A percentile compares a stretch with the other conserved stretches of the same genome.
phyloP scores from a whole-genome alignment of 1,140 invertebrate species.

The Drosophila dunni region DNA sequence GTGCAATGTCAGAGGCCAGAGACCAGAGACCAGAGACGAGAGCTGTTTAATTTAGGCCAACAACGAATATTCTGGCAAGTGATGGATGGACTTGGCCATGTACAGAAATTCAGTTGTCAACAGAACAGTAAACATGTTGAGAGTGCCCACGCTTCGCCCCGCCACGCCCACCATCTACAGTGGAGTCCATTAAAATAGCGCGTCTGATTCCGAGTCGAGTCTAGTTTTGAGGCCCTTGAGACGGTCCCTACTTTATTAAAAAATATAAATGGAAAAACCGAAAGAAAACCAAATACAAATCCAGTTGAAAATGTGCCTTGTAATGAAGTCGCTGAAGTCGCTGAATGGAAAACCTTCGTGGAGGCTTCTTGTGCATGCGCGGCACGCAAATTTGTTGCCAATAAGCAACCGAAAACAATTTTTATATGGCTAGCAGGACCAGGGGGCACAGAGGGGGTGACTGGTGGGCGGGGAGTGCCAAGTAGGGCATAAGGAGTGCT shows the following conservation, averaged over 20 bases:
- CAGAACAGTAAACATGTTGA: slow-evolving; percentile 50
- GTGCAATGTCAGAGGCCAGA: slow-evolving; percentile 19
- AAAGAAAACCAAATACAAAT: slow-evolving; percentile 17
- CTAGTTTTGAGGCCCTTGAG: neutral
- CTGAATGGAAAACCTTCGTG: slow-evolving; percentile 7
- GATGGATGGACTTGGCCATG: slow-evolving; percentile 58
- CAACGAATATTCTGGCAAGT: slow-evolving; percentile 39
- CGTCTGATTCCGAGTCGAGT: slow-evolving; percentile 5
- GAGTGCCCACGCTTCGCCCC: neutral
- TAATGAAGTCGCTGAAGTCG: slow-evolving; percentile 39
- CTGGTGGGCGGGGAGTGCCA: too few species aligned
- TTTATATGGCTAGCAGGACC: slow-evolving; percentile 56
- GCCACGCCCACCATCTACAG: neutral
- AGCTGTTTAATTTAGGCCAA: slow-evolving; percentile 21
- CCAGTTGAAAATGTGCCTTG: slow-evolving; percentile 31
- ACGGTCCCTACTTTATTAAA: neutral
- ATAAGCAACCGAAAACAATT: slow-evolving; percentile 76
- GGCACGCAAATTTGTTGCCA: slow-evolving; percentile 77
- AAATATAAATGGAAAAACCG: neutral
- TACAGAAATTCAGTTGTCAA: slow-evolving; percentile 67
- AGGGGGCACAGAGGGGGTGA: neutral
- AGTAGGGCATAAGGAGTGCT: neutral
- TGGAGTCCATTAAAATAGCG: slow-evolving; percentile 34
- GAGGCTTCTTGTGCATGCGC: slow-evolving; percentile 58
- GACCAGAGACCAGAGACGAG: slow-evolving; percentile 6